phyloP scores from a whole-genome alignment of 2,888 invertebrate species.

The Parapristionchus giblindavisi region DNA sequence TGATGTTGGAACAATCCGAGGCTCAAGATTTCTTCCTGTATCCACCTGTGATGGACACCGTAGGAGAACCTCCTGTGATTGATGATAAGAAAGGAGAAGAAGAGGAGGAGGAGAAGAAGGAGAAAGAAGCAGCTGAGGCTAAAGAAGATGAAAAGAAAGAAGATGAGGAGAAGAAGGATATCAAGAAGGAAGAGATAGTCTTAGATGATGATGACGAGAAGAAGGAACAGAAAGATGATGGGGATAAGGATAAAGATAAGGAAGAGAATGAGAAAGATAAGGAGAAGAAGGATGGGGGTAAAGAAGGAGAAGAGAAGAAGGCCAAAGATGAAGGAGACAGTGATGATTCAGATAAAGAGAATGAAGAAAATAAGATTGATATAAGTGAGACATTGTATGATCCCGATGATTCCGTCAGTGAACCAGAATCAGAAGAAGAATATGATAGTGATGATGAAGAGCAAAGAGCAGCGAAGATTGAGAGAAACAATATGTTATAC shows the following conservation, averaged over 20 bases:
- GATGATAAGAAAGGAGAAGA: constrained; percentile 2
- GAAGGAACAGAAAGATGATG: not conserved
- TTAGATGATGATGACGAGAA: not conserved
- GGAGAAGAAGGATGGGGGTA: not conserved
- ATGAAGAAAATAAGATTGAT: too few relatives aligned
- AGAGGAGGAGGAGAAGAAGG: not conserved
- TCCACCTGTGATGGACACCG: constrained; percentile 30
- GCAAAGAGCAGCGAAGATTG: too few relatives aligned
- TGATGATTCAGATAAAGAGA: too few relatives aligned
- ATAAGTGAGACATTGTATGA: too few relatives aligned
- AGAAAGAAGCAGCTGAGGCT: not conserved
- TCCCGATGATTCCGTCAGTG: too few relatives aligned
- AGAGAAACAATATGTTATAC: too few relatives aligned
- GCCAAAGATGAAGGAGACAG: not conserved
- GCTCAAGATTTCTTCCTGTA: constrained; percentile 41
- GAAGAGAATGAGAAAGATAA: constrained; percentile 1
- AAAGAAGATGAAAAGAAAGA: not conserved
- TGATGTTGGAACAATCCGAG: not conserved
- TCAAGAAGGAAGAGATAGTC: not conserved
- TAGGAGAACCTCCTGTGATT: constrained; percentile 16
- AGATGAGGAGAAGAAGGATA: constrained; percentile 5
- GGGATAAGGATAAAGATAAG: not conserved
- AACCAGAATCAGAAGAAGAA: not conserved
- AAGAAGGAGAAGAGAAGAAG: not conserved
- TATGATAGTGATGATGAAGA: too few relatives aligned